Evolutionary conservation across 2,797 vertebrate species (phyloP).

Genomic region (Phoebastria nigripes): DNA sequence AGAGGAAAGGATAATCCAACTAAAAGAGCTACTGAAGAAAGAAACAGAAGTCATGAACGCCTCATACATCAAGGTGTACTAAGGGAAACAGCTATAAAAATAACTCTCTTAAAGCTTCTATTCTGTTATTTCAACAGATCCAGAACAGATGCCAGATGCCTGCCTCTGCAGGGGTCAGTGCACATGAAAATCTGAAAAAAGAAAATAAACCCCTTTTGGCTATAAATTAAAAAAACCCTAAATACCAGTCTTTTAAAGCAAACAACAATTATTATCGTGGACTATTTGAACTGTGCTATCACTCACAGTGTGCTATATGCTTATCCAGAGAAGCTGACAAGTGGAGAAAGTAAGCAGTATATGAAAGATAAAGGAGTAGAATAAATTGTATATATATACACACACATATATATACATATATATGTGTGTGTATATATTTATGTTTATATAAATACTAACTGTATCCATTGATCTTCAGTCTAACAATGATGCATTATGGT

Average conservation of each 20-base stretch:
- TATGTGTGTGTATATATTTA: too few relatives aligned
- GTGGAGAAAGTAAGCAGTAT: neutral
- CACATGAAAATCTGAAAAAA: neutral
- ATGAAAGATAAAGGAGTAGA: neutral
- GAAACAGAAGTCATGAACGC: neutral
- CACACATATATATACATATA: neutral
- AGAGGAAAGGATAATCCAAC: neutral
- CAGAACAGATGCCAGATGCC: neutral
- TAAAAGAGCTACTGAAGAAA: neutral
- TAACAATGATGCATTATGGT: fast-evolving
- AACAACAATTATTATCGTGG: neutral
- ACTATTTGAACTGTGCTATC: neutral
- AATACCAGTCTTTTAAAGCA: neutral
- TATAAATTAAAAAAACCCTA: neutral
- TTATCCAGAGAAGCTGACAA: neutral
- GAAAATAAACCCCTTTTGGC: fast-evolving
- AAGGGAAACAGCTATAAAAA: neutral
- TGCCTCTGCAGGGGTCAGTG: neutral
- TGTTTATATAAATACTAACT: neutral
- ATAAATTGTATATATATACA: neutral
- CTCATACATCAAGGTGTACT: neutral
- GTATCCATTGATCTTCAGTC: neutral
- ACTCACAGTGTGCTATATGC: neutral
- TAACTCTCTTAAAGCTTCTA: neutral
- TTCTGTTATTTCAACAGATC: neutral